Conservation (phyloP, 2,797 vertebrate species). For the Enteromius paludinosus region DNA sequence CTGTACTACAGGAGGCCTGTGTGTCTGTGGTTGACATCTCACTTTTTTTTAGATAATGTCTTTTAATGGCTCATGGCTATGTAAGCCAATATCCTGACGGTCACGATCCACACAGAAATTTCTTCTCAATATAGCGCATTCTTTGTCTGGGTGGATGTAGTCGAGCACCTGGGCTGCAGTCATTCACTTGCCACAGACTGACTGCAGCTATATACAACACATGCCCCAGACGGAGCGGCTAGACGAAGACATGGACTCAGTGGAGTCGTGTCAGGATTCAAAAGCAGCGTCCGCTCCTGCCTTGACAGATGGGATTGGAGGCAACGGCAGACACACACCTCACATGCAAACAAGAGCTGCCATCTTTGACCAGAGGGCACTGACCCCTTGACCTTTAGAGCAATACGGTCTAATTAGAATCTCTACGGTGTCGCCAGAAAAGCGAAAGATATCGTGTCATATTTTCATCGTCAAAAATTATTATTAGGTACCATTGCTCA, state of each 20-base stretch:
- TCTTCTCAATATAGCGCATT: constrained; percentile 44
- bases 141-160: constrained; percentile 4
- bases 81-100: constrained; percentile 43
- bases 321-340: constrained; percentile 51
- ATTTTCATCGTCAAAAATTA: neutral
- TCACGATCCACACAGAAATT: constrained; percentile 2
- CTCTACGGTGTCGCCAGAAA: neutral
- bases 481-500: neutral
- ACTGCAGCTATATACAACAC: constrained; percentile 51
- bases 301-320: constrained; percentile 44
- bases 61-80: constrained; percentile 29
- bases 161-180: constrained; percentile 48
- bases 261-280: constrained; percentile 28
- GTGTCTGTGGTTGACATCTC: constrained; percentile 20
- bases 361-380: constrained; percentile 41
- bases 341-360: constrained; percentile 43
- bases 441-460: neutral
- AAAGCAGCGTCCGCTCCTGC: constrained; percentile 13
- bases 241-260: constrained; percentile 42
- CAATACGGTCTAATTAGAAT: constrained; percentile 35
- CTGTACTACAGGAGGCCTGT: constrained; percentile 29
- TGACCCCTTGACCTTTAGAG: constrained; percentile 43
- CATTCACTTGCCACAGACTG: constrained; percentile 41
- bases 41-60: constrained; percentile 20
- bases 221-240: constrained; percentile 51